Conservation (phyloP, 2,797 vertebrate species). For the Manis javanica region DNA sequence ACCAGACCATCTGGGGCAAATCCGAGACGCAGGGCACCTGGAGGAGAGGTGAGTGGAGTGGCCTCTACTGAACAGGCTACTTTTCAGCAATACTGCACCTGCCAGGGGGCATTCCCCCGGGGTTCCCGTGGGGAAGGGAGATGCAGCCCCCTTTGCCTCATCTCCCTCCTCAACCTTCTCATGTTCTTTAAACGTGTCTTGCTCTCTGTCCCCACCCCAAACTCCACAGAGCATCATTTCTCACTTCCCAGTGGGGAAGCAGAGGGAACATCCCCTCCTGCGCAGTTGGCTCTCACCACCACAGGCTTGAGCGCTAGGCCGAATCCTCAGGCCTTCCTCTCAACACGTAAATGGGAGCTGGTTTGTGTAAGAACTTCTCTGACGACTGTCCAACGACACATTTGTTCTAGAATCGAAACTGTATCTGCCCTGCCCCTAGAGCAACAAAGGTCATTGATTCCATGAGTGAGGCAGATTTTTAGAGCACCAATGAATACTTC, state of each 20-base stretch:
- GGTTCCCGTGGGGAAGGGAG: background rate
- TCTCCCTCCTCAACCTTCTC: background rate
- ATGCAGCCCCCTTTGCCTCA: background rate
- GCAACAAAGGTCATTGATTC: background rate
- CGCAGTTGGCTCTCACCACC: background rate
- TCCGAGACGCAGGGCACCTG: background rate
- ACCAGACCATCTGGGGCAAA: background rate
- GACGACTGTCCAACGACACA: background rate
- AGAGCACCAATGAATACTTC: background rate
- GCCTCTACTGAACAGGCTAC: background rate
- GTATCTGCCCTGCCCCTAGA: background rate
- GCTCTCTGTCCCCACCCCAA: background rate
- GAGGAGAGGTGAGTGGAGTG: background rate
- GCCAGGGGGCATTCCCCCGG: background rate
- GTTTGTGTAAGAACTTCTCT: background rate
- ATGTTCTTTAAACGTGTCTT: background rate
- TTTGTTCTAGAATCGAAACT: conserved; percentile 12
- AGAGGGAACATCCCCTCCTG: background rate
- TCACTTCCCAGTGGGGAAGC: background rate
- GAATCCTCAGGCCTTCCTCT: background rate
- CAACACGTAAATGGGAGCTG: background rate
- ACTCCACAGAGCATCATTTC: background rate
- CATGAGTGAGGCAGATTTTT: background rate
- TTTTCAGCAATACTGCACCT: background rate
- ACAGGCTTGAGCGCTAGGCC: background rate